Evolutionary conservation across 2,888 invertebrate genomes (phyloP).

Genomic region (Xanthorhoe spadicearia): DNA sequence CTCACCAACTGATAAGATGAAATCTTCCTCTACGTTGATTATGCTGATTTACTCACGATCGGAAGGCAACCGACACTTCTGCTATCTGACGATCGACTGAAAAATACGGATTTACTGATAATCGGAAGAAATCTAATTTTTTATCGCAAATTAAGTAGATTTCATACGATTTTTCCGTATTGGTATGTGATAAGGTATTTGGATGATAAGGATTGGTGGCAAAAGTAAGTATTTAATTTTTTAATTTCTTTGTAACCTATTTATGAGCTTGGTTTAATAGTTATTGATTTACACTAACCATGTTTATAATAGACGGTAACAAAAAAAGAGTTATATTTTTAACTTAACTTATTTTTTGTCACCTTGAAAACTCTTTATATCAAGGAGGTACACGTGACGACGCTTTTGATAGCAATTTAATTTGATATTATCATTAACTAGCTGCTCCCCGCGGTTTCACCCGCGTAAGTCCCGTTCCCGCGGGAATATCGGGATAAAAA

Average conservation of each 20-base stretch:
- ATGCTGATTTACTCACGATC: conserved; percentile 15
- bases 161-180: conserved; percentile 70
- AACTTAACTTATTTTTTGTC: too few species aligned
- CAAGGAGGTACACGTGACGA: too few species aligned
- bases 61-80: conserved; percentile 61
- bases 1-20: conserved; percentile 59
- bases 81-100: conserved; percentile 81
- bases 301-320: too few species aligned
- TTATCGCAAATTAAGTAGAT: conserved; percentile 79
- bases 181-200: conserved; percentile 61
- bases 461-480: too few species aligned
- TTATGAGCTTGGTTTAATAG: too few species aligned
- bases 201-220: conserved; percentile 57
- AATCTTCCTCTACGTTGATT: conserved; percentile 45
- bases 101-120: conserved; percentile 75
- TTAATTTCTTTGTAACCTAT: neutral
- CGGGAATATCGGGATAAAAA: too few species aligned
- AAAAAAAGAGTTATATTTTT: too few species aligned
- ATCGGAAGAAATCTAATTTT: conserved; percentile 69
- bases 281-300: too few species aligned
- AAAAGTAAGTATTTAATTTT: conserved; percentile 8
- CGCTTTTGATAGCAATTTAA: neutral
- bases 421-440: neutral
- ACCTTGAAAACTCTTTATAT: too few species aligned
- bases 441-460: too few species aligned